These are phyloP conservation scores for Ciconia boyciana DNA, from an alignment of 2,113 vertebrate genomes.

Conservation along the genomic window DNA sequence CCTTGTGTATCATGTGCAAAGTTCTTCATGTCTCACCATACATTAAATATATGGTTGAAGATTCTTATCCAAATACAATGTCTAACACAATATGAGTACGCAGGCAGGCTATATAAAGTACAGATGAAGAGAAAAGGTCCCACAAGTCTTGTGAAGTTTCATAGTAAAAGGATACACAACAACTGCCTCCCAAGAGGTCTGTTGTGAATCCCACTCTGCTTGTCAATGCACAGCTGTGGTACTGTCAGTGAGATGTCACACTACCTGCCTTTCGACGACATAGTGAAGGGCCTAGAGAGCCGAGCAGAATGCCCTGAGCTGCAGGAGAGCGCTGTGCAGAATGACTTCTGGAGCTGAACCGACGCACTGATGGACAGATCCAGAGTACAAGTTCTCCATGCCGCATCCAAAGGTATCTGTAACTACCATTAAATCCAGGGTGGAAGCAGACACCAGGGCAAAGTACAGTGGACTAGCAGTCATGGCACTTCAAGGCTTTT, in stretches of 20 bases:
- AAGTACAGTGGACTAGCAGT: not conserved
- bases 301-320: not conserved
- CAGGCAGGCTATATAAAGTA: constrained; percentile 51
- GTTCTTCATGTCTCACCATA: not conserved
- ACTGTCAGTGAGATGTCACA: not conserved
- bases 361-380: not conserved
- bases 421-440: not conserved
- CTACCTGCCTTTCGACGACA: not conserved
- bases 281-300: not conserved
- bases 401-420: not conserved
- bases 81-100: constrained; percentile 25
- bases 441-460: not conserved
- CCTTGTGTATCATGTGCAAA: constrained; percentile 26
- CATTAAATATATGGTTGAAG: constrained; percentile 17
- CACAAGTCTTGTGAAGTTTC: constrained; percentile 55
- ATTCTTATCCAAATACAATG: not conserved
- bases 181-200: not conserved
- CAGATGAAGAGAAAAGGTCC: constrained; percentile 56
- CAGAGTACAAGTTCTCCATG: not conserved
- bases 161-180: constrained; percentile 45
- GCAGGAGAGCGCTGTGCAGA: not conserved
- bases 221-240: not conserved
- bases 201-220: not conserved
- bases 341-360: not conserved
- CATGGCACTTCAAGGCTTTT: not conserved